Evolutionary conservation across 2,888 invertebrate species (phyloP).

Genomic region (Diarsia rubi): DNA sequence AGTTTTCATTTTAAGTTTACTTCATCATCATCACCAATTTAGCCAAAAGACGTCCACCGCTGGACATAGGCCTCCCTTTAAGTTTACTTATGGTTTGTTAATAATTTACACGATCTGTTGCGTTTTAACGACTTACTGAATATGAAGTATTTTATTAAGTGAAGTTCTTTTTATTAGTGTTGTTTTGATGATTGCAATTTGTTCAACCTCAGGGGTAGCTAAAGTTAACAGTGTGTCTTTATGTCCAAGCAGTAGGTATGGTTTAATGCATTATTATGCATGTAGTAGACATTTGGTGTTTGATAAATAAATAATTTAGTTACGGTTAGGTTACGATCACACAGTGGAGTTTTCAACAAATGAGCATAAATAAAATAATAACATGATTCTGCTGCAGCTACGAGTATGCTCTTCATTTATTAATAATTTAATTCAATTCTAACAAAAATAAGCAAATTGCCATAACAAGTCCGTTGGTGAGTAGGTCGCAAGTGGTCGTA

Average conservation of each 20-base stretch:
- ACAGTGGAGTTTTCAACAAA: neutral
- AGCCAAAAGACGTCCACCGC: too few species aligned
- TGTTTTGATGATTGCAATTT: neutral
- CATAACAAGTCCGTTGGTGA: conserved; percentile 34
- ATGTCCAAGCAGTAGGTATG: neutral
- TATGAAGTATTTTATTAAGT: neutral
- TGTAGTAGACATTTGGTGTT: neutral
- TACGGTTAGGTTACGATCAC: neutral
- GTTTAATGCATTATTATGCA: neutral
- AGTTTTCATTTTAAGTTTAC: too few species aligned
- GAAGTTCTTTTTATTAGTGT: neutral
- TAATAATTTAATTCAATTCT: conserved; percentile 46
- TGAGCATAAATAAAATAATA: neutral
- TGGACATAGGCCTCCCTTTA: too few species aligned
- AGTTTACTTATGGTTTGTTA: neutral
- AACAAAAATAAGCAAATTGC: conserved; percentile 54
- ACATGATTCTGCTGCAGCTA: conserved; percentile 47
- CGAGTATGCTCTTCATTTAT: conserved; percentile 54
- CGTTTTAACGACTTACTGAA: neutral
- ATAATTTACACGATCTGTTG: neutral
- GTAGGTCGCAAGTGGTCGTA: conserved; percentile 37
- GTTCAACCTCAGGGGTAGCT: neutral
- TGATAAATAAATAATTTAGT: neutral
- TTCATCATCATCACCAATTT: too few species aligned
- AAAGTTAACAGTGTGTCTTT: neutral